A percentile compares a stretch with the other conserved stretches of the same genome.
phyloP scores from a whole-genome alignment of 2,797 vertebrate species.

The Gadopsis marmoratus region DNA sequence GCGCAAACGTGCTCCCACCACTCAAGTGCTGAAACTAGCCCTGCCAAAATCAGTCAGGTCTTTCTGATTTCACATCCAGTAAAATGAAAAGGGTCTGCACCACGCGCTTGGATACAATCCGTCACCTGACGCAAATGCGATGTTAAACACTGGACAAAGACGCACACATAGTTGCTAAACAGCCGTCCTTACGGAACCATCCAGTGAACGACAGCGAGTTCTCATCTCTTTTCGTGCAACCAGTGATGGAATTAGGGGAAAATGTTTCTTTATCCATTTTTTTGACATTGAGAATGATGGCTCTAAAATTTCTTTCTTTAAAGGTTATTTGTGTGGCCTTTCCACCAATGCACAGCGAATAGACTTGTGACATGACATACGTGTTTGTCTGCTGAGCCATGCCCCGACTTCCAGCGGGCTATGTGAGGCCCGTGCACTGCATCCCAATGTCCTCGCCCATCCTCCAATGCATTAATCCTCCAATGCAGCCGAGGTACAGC shows the following conservation, averaged over 20 bases:
- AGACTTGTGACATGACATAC: slow-evolving; percentile 75
- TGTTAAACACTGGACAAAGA: background rate
- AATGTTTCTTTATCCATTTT: background rate
- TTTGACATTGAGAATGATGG: slow-evolving; percentile 38
- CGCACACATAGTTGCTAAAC: too few species aligned
- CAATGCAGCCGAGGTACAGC: slow-evolving; percentile 17
- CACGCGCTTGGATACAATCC: background rate
- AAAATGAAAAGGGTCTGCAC: background rate
- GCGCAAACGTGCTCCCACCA: background rate
- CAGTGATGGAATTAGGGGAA: background rate
- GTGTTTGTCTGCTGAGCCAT: slow-evolving; percentile 73
- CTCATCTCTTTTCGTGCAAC: background rate
- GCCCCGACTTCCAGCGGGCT: slow-evolving; percentile 56
- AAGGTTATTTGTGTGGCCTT: slow-evolving; percentile 64
- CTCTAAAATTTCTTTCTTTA: slow-evolving; percentile 53
- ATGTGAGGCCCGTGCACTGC: slow-evolving; percentile 55
- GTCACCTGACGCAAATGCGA: slow-evolving; percentile 6
- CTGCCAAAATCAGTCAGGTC: background rate
- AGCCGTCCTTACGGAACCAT: background rate
- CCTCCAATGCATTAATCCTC: slow-evolving; percentile 50
- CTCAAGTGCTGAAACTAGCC: background rate
- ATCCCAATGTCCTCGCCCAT: slow-evolving; percentile 63
- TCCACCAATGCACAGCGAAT: slow-evolving; percentile 67
- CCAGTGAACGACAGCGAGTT: background rate
- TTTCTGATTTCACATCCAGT: background rate